Conservation (phyloP, 1,140 invertebrate species). For the Panonychus citri region DNA sequence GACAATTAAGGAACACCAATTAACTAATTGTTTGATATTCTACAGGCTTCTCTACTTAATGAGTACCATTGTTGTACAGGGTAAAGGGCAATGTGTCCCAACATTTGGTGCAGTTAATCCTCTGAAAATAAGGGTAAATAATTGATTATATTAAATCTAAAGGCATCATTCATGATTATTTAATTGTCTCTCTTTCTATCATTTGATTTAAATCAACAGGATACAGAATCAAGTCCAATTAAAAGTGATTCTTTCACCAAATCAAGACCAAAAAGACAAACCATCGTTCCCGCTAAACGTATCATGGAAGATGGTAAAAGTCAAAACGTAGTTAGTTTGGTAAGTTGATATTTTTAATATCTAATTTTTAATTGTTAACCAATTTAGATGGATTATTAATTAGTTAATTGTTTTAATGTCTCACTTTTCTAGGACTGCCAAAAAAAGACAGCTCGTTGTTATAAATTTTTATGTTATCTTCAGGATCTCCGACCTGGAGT, state of each 20-base stretch:
- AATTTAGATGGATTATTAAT: background rate
- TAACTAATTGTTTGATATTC: background rate
- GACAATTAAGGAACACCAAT: background rate
- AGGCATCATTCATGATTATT: too few relatives aligned
- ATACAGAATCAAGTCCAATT: background rate
- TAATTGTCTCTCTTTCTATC: background rate
- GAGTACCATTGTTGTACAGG: conserved; percentile 6
- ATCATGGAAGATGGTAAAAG: conserved; percentile 42
- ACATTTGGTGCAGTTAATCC: conserved; percentile 38
- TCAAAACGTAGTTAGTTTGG: conserved; percentile 48
- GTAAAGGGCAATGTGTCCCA: conserved; percentile 21
- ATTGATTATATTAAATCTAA: too few relatives aligned
- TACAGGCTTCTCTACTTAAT: conserved; percentile 2
- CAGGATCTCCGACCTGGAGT: conserved; percentile 44
- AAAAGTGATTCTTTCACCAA: background rate
- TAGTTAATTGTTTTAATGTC: too few relatives aligned
- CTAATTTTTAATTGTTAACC: background rate
- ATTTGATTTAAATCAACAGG: background rate
- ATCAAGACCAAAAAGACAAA: conserved; percentile 31
- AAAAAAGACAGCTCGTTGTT: conserved; percentile 49
- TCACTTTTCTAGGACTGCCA: conserved; percentile 47
- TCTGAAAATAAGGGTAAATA: conserved; percentile 32
- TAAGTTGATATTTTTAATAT: conserved; percentile 19
- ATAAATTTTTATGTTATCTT: conserved; percentile 55
- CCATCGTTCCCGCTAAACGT: conserved; percentile 38